phyloP scores from a whole-genome alignment of 2,113 vertebrate species.

The Pluvialis apricaria region DNA sequence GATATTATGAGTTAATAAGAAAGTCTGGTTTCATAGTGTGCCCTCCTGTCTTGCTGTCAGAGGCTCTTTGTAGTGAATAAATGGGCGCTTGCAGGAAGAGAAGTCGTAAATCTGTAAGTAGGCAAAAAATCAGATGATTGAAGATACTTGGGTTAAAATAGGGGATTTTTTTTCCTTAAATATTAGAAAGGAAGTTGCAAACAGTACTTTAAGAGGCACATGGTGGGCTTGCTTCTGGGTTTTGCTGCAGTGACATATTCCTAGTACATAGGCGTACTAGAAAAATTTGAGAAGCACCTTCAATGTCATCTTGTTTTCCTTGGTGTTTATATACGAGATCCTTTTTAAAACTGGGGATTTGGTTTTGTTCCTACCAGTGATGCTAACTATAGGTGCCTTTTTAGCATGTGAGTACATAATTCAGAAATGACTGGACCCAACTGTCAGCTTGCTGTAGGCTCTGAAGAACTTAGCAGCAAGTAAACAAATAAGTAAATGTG shows the following conservation, averaged over 20 bases:
- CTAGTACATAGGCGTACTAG: not conserved
- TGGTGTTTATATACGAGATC: not conserved
- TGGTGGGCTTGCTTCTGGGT: not conserved
- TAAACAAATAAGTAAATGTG: not conserved
- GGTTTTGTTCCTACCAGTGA: not conserved
- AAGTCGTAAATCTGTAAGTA: not conserved
- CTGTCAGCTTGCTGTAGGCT: not conserved
- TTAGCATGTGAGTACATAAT: not conserved
- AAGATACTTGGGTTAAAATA: not conserved
- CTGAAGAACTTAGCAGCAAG: not conserved
- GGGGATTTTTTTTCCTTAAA: not conserved
- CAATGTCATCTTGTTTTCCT: not conserved
- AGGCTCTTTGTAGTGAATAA: not conserved
- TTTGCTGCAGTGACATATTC: not conserved
- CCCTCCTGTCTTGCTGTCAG: not conserved
- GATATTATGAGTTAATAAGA: not conserved
- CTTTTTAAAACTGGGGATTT: not conserved
- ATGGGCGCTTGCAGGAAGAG: not conserved
- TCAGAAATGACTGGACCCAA: not conserved
- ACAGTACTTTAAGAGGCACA: not conserved
- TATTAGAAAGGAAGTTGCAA: rapidly evolving
- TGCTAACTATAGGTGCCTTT: not conserved
- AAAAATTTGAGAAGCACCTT: not conserved
- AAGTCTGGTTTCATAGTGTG: not conserved
- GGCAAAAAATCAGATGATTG: not conserved